Base-by-base conservation (phyloP, 2,113 vertebrate genomes). In the Gopherus evgoodei region DNA sequence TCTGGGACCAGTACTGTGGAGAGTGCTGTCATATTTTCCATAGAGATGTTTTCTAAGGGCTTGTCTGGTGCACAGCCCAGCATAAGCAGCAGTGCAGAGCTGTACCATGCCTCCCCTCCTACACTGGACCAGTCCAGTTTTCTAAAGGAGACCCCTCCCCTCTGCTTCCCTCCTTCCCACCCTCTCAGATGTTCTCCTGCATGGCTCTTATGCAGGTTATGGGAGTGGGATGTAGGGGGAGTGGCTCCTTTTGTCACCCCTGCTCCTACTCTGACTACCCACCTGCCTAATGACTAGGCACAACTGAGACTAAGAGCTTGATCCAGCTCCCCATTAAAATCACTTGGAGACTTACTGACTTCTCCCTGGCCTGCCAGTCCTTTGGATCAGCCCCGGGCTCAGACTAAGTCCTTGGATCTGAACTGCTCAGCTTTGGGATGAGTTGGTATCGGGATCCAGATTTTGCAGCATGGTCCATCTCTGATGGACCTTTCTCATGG, bases 41-140 rank as follows among this genome's bases (percentile, higher is more conserved):
- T 13, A 21, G 5, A 0, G 0, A 2, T 53, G 42, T 22, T 82
- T 76, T 53, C 13, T 6, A 3, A 14, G 22, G 27, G 17, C 29
- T 78, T 84, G 62, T 17, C 35, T 75, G 6, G 6, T 89, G 80
- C 31, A 87, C 12, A 85, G 19, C 44, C 65, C 65, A 24, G 84
- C 76, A 52, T n/a, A 79, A 83, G 69, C 62, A 29, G 19, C 47
- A 42, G 8, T 19, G 29, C 4, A 52, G 24, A 4, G 31, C 4
- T 31, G 57, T 29, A 12, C 27, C 25, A 3, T 0, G 4, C 16
- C 75, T 82, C 35, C 59, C 10, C 35, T n/a, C 11, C 29, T 57
- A 76, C 50, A 38, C 12, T 0, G 0, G 6, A 72, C 19, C 21
- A 17, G n/a, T 82, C 35, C n/a, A 86, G 19, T 17, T 78, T 12